Base-by-base conservation (phyloP, 2,113 vertebrate genomes). In the Neopipo cinnamomea region DNA sequence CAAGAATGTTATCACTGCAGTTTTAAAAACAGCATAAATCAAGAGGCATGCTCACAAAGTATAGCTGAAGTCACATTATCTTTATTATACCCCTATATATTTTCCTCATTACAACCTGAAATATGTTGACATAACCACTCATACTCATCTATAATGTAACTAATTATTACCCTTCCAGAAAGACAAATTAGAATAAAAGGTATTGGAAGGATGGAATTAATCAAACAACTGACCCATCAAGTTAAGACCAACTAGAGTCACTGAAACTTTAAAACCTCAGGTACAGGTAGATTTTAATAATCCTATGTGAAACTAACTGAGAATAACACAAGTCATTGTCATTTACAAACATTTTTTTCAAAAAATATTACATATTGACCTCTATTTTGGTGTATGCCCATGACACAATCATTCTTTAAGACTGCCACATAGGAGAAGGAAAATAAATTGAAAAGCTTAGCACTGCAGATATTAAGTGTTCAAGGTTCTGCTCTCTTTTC, bases 31-130 rank as follows among this genome's bases (percentile, higher is more conserved):
- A 91, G 59, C 78, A 91, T 91, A 94, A 95, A 89, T 94, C 88
- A 95, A 94, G 63, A 53, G 30, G 59, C 66, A 47, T 67, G 63
- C 37, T 96, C 87, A 70, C 71, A 46, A 92, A 96, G 44, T 91
- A 84, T 31, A 95, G 46, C 37, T 86, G 66, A 96, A 96, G 61
- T 94, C 95, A 94, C 82, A 94, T 93, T 96, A 96, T 95, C 90
- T 85, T 95, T 93, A 94, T 97, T 94, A 96, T 81, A 80, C 41
- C 52, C 49, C 62, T 93, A 95, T 96, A 87, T 82, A 93, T 95
- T 95, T 95, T 91, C 88, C 79, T 93, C 72, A 96, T 96, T 97
- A 95, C 71, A 97, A 95, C 56, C 82, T 91, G 91, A 97, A 92
- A 78, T 90, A 93, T 89, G 85, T 93, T 95, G 94, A 80, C 85